Evolutionary conservation across 2,888 invertebrate species (phyloP).

Genomic region (Autographa gamma): DNA sequence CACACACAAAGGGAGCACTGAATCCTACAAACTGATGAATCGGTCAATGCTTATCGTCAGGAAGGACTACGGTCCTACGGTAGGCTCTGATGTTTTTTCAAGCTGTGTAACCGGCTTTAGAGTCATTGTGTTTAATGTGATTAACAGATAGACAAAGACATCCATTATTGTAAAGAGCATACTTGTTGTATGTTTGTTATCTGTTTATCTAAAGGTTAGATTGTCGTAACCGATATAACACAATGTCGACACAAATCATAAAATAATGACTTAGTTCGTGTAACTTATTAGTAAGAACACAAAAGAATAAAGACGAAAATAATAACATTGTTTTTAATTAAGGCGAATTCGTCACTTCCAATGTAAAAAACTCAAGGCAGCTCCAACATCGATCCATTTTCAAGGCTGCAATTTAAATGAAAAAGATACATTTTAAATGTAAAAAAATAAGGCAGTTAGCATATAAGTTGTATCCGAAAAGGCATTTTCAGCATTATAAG

Average conservation of each 20-base stretch:
- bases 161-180: background rate
- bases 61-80: no score
- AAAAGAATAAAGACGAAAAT: background rate
- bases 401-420: no score
- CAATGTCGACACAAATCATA: background rate
- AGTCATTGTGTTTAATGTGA: background rate
- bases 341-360: background rate
- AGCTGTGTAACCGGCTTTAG: conserved; percentile 41
- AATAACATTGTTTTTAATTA: background rate
- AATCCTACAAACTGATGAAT: no score
- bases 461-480: no score
- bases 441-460: no score
- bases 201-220: conserved; percentile 20
- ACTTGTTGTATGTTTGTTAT: conserved; percentile 14
- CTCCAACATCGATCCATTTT: no score
- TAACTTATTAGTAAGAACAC: background rate
- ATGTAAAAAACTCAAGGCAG: background rate
- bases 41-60: no score
- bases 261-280: background rate
- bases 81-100: no score
- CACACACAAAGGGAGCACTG: no score
- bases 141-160: background rate
- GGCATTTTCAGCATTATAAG: no score
- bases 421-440: no score
- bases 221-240: background rate